These are phyloP conservation scores for Hydractinia echinata DNA, from an alignment of 30 jellyfish, hydroid and myxozoan species.

Conservation along the genomic window DNA sequence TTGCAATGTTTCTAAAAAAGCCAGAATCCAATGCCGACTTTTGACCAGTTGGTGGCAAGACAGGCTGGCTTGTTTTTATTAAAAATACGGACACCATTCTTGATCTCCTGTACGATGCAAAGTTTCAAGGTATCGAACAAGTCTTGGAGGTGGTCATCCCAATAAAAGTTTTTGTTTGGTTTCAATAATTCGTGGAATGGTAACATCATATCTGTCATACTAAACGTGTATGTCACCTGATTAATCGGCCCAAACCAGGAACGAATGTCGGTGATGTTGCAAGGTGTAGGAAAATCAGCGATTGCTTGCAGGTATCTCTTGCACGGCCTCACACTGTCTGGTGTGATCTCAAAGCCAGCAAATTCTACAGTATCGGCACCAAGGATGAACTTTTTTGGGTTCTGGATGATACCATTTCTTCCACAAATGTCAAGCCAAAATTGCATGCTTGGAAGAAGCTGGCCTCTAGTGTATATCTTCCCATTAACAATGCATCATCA, in stretches of 20 bases:
- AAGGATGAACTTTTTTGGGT: background rate
- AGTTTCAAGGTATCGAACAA: constrained; percentile 13
- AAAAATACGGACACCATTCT: constrained; percentile 15
- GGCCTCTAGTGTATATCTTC: background rate
- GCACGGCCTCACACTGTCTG: background rate
- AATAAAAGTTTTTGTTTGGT: background rate
- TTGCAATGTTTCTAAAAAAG: constrained; percentile 28
- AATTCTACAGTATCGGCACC: background rate
- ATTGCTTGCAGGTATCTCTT: background rate
- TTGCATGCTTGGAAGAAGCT: background rate
- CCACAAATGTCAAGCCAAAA: background rate
- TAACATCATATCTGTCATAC: constrained; percentile 2
- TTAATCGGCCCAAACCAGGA: constrained; percentile 7
- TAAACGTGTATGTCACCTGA: background rate
- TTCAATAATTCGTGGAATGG: background rate
- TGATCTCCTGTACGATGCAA: constrained; percentile 12
- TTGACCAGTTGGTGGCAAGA: constrained; percentile 27
- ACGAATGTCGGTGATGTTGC: background rate
- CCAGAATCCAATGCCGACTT: constrained; percentile 27
- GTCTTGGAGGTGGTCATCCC: background rate
- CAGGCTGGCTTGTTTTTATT: constrained; percentile 25
- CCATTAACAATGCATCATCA: constrained; percentile 1
- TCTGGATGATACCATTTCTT: background rate
- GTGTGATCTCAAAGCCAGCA: background rate
- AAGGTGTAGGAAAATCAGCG: background rate